Conservation (phyloP, 2,113 vertebrate genomes). For the Micromys minutus region DNA sequence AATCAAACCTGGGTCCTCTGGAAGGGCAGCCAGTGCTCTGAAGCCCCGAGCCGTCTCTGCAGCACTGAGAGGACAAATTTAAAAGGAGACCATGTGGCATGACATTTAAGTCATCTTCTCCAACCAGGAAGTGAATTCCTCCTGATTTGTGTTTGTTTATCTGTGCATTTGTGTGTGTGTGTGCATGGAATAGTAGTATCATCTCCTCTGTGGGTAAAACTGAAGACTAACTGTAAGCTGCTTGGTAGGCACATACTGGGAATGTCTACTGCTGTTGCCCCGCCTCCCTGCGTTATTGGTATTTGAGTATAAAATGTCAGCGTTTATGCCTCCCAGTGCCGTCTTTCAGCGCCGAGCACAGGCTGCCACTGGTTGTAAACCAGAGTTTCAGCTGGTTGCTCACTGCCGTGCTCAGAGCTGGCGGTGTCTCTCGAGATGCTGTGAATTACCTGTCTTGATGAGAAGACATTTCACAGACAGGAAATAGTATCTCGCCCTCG, state of each 20-base stretch:
- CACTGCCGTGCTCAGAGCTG: neutral
- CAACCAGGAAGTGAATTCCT: neutral
- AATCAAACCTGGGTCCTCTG: neutral
- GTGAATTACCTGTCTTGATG: neutral
- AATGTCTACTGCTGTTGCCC: neutral
- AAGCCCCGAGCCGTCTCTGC: neutral
- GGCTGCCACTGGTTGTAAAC: neutral
- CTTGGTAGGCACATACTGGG: neutral
- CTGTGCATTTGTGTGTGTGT: neutral
- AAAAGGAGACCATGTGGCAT: neutral
- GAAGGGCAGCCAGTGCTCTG: neutral
- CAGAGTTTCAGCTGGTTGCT: neutral
- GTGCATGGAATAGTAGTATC: neutral
- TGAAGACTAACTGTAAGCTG: neutral
- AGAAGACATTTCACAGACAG: conserved; percentile 19
- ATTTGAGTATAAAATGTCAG: neutral
- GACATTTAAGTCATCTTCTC: neutral
- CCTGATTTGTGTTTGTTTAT: neutral
- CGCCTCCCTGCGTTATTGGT: neutral
- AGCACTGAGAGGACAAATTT: neutral
- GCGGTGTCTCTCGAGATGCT: neutral
- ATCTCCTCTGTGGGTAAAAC: neutral
- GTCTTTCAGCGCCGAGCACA: neutral
- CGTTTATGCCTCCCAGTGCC: neutral
- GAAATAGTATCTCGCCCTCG: neutral